phyloP scores from a whole-genome alignment of 2,888 invertebrate genomes.

The Plagodis dolabraria region DNA sequence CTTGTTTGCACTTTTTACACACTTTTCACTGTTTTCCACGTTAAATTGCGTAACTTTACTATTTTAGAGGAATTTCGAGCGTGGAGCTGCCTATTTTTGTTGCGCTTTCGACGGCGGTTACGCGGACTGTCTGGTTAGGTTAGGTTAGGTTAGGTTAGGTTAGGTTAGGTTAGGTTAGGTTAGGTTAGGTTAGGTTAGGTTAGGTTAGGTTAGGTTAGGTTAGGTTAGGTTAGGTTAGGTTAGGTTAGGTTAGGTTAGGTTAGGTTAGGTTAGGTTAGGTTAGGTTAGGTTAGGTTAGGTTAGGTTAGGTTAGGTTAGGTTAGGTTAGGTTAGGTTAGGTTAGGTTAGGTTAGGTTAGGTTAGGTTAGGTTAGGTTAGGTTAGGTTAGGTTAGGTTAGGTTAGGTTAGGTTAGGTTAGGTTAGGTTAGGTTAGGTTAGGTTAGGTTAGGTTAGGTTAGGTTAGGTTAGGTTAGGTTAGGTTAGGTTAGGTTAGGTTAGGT shows the following conservation, averaged over 20 bases:
- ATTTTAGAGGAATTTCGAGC: too few species aligned
- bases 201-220: constrained; percentile 38
- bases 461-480: constrained; percentile 20
- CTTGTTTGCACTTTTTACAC: too few species aligned
- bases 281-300: constrained; percentile 35
- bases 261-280: constrained; percentile 37
- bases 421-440: constrained; percentile 26
- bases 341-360: too few species aligned
- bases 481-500: constrained; percentile 18
- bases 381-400: constrained; percentile 34
- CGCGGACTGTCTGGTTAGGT: constrained; percentile 39
- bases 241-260: constrained; percentile 37
- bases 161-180: constrained; percentile 37
- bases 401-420: constrained; percentile 35
- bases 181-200: constrained; percentile 38
- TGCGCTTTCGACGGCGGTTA: too few species aligned
- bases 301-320: constrained; percentile 37
- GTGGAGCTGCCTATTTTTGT: too few species aligned
- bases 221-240: constrained; percentile 36
- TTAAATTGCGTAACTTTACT: too few species aligned
- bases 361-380: constrained; percentile 34
- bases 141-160: constrained; percentile 38
- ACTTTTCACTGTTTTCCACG: too few species aligned
- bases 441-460: constrained; percentile 26
- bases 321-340: constrained; percentile 36